Conservation (phyloP, 2,888 invertebrate species). For the Mimachlamys varia region DNA sequence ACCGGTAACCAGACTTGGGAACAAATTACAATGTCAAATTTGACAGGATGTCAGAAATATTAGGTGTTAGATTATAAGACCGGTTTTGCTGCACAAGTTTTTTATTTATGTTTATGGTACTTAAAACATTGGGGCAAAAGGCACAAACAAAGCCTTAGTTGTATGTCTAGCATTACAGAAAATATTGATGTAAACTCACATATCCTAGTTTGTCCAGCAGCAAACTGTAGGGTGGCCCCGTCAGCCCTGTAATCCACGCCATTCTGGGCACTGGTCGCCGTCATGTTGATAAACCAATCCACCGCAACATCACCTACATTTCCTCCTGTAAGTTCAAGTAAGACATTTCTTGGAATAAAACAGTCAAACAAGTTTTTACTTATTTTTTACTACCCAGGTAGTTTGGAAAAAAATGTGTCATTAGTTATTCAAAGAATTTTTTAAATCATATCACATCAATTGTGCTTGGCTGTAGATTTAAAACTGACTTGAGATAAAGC, state of each 20-base stretch:
- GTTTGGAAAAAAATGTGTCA: not conserved
- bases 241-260: constrained; percentile 77
- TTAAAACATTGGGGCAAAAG: not conserved
- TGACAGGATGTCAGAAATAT: no score
- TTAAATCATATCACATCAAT: no score
- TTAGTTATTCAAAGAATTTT: no score
- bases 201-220: constrained; percentile 70
- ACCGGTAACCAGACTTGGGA: no score
- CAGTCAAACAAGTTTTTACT: not conserved
- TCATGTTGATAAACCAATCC: constrained; percentile 72
- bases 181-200: constrained; percentile 58
- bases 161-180: not conserved
- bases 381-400: not conserved
- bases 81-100: no score
- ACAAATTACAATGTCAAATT: no score
- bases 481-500: no score
- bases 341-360: not conserved
- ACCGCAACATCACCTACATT: constrained; percentile 76
- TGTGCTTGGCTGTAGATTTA: no score
- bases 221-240: constrained; percentile 78
- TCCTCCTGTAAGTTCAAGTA: constrained; percentile 69
- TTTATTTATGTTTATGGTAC: no score
- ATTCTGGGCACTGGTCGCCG: constrained; percentile 71
- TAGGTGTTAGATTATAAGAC: no score
- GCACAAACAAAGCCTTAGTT: no score